Evolutionary conservation across 2,888 invertebrate genomes (phyloP).

Genomic region (Pseudococcus jackbeardsleyi): DNA sequence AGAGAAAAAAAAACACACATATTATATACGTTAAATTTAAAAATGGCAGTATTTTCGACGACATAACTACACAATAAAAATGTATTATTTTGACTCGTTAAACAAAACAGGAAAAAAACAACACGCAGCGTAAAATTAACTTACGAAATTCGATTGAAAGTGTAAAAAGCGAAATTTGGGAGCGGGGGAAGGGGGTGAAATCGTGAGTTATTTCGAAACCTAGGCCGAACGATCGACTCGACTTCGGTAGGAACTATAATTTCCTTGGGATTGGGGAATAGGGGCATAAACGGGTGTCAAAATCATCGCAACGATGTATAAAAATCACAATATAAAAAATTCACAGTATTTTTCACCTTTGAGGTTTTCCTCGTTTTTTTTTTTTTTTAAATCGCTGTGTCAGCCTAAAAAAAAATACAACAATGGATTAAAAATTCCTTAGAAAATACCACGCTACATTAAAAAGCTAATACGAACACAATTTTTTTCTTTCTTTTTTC

Average conservation of each 20-base stretch:
- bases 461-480: slow-evolving; percentile 41
- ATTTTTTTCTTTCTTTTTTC: slow-evolving; percentile 31
- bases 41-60: slow-evolving; percentile 41
- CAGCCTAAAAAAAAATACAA: slow-evolving; percentile 21
- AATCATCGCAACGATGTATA: not conserved
- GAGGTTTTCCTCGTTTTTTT: not conserved
- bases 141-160: slow-evolving; percentile 37
- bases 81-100: slow-evolving; percentile 1
- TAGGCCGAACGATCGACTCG: not conserved
- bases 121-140: slow-evolving; percentile 11
- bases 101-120: not conserved
- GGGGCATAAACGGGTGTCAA: not conserved
- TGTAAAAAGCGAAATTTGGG: not conserved
- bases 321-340: slow-evolving; percentile 40
- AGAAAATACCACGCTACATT: slow-evolving; percentile 1
- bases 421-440: not conserved
- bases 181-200: not conserved
- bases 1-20: not conserved
- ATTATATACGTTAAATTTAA: slow-evolving; percentile 28
- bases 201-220: slow-evolving; percentile 13
- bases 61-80: slow-evolving; percentile 24
- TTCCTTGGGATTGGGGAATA: not conserved
- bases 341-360: not conserved
- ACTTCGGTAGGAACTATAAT: slow-evolving; percentile 22
- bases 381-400: not conserved